These are phyloP conservation scores for Sycobia sp. DNA, from an alignment of 1,140 invertebrate genomes.

Conservation along the genomic window DNA sequence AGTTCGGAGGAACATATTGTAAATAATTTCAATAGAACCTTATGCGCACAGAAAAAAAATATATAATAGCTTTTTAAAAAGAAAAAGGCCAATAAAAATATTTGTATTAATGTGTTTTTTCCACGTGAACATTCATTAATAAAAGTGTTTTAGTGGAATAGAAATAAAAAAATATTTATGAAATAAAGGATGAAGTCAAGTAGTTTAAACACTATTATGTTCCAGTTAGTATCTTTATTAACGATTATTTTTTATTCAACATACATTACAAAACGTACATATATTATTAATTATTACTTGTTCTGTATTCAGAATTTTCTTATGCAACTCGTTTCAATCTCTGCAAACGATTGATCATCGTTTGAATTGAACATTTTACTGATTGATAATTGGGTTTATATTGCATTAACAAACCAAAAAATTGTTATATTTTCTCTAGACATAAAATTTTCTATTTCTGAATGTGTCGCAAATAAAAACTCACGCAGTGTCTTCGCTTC, in stretches of 20 bases:
- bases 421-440: conserved; percentile 20
- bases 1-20: conserved; percentile 21
- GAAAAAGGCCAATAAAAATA: conserved; percentile 12
- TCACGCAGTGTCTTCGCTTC: conserved; percentile 33
- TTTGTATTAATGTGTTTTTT: conserved; percentile 17
- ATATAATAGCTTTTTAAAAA: conserved; percentile 18
- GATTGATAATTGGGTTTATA: conserved; percentile 5
- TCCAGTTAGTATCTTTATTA: conserved; percentile 29
- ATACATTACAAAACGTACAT: not conserved
- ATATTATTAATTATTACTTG: too few relatives aligned
- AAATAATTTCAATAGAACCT: conserved; percentile 17
- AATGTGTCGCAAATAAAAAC: conserved; percentile 21
- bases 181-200: conserved; percentile 9
- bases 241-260: not conserved
- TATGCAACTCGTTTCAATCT: too few relatives aligned
- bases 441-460: conserved; percentile 23
- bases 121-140: not conserved
- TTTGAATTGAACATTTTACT: not conserved
- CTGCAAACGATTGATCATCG: not conserved
- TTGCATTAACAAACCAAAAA: not conserved
- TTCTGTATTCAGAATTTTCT: too few relatives aligned
- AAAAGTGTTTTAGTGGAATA: not conserved
- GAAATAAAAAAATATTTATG: too few relatives aligned
- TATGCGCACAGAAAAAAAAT: conserved; percentile 23
- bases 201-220: not conserved